Evolutionary conservation across 2,797 vertebrate genomes (phyloP).

Genomic region (Chromobotia macracanthus): DNA sequence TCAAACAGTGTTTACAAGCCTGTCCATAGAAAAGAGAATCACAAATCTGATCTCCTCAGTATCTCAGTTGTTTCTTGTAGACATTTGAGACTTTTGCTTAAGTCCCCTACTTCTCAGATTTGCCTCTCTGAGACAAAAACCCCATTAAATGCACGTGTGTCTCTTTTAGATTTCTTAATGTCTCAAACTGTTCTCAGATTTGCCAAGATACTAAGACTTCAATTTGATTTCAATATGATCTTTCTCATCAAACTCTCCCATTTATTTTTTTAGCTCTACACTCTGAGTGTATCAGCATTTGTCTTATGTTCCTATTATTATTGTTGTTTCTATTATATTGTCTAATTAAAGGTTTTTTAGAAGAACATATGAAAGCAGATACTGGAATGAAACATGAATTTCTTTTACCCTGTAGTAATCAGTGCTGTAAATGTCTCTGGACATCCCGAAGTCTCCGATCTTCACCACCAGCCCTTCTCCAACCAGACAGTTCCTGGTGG

Average conservation of each 20-base stretch:
- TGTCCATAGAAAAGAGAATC: not conserved
- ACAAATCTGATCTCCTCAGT: not conserved
- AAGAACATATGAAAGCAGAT: not conserved
- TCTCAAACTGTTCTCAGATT: not conserved
- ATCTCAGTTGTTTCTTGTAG: not conserved
- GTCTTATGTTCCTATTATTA: too few relatives aligned
- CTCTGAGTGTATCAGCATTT: too few relatives aligned
- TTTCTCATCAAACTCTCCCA: too few relatives aligned
- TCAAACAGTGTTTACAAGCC: too few relatives aligned
- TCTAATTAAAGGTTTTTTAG: not conserved
- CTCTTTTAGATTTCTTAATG: not conserved
- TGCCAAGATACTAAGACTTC: too few relatives aligned
- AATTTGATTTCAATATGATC: too few relatives aligned
- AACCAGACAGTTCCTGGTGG: constrained; percentile 95
- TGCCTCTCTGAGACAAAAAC: not conserved
- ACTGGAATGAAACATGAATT: not conserved
- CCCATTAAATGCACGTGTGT: not conserved
- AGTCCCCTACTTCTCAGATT: too few relatives aligned
- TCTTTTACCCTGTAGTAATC: constrained; percentile 92
- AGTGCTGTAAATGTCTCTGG: constrained; percentile 96
- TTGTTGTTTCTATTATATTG: too few relatives aligned
- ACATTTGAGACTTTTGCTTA: not conserved
- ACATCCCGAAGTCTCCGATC: constrained; percentile 98
- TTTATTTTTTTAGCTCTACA: too few relatives aligned
- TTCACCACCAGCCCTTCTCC: constrained; percentile 92